Percentiles rank a stretch among this genome's conserved stretches.
Conservation (phyloP, 2,797 vertebrate genomes). For the Lacerta bilineata region DNA sequence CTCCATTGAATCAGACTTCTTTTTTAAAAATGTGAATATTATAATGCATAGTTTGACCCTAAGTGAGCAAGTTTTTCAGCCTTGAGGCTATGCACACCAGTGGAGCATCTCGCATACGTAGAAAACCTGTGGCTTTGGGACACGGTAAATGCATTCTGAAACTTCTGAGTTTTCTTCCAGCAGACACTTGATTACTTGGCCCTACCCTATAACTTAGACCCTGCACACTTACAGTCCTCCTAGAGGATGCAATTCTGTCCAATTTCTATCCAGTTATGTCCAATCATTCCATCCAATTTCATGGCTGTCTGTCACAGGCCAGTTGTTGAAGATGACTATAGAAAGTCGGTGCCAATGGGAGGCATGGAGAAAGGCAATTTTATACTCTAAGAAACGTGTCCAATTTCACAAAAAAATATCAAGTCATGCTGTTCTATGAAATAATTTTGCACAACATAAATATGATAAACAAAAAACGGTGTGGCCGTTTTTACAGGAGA, state of each 20-base stretch:
- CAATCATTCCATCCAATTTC: slow-evolving; percentile 28
- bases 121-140: background rate
- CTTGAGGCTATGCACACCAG: background rate
- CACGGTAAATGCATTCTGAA: background rate
- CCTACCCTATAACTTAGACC: background rate
- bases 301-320: slow-evolving; percentile 26
- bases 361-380: background rate
- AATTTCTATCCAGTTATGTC: slow-evolving; percentile 14
- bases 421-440: background rate
- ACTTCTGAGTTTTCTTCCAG: background rate
- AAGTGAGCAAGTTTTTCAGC: background rate
- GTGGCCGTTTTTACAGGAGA: background rate
- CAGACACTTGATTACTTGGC: background rate
- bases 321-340: background rate
- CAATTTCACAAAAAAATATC: background rate
- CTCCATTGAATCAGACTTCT: background rate
- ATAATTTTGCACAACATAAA: slow-evolving; percentile 5
- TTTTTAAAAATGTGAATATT: background rate
- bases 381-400: background rate
- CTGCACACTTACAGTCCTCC: background rate
- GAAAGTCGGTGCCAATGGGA: background rate
- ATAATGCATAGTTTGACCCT: background rate
- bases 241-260: background rate
- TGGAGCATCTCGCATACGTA: background rate
- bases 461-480: slow-evolving; percentile 5